Conservation (phyloP, 2,888 invertebrate species). For the Meteorus colon region DNA sequence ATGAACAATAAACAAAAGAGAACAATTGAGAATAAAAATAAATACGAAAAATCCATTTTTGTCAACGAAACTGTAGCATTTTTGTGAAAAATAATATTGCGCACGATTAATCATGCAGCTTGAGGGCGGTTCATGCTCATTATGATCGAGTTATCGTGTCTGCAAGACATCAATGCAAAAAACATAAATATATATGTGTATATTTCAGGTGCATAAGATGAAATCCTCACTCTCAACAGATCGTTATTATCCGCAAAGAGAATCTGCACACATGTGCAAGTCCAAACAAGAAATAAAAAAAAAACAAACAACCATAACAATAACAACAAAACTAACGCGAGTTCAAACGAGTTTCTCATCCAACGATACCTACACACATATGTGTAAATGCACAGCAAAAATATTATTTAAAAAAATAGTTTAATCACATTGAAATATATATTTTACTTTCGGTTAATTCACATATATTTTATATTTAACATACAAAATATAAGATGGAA, state of each 20-base stretch:
- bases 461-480: neutral
- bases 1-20: too few relatives aligned
- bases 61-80: neutral
- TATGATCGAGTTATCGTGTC: slow-evolving; percentile 2
- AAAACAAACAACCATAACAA: too few relatives aligned
- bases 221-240: neutral
- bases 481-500: neutral
- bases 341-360: neutral
- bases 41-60: too few relatives aligned
- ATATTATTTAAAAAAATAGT: neutral
- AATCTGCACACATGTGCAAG: neutral
- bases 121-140: neutral
- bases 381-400: neutral
- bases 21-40: too few relatives aligned
- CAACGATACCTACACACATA: neutral
- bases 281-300: neutral
- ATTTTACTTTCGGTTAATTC: neutral
- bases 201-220: neutral
- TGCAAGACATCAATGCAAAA: slow-evolving; percentile 1
- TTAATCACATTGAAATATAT: neutral
- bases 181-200: neutral
- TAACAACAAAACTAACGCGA: neutral
- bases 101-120: neutral
- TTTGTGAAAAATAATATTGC: neutral
- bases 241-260: slow-evolving; percentile 7